Conservation (phyloP, 2,888 invertebrate species). For the Tachina fera region DNA sequence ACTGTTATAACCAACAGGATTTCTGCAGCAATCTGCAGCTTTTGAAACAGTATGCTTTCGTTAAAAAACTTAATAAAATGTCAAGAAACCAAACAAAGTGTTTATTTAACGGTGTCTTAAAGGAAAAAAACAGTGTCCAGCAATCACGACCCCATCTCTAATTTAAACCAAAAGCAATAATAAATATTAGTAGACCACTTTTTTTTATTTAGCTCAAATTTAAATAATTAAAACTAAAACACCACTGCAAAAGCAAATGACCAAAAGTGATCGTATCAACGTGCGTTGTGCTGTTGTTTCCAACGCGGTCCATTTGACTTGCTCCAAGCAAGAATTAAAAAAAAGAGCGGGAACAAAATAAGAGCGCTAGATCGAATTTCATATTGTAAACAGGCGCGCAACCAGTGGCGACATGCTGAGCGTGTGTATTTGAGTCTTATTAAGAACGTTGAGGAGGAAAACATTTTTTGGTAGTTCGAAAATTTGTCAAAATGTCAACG, state of each 20-base stretch:
- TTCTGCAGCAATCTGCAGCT: no score
- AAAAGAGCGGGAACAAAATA: slow-evolving; percentile 73
- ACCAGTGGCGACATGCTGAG: slow-evolving; percentile 72
- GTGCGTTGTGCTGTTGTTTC: slow-evolving; percentile 14
- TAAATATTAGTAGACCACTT: slow-evolving; percentile 61
- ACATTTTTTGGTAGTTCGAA: slow-evolving; percentile 77
- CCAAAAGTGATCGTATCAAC: slow-evolving; percentile 40
- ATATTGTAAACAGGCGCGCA: slow-evolving; percentile 52
- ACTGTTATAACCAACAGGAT: no score
- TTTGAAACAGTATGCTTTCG: no score
- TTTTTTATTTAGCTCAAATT: slow-evolving; percentile 59
- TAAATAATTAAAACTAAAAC: slow-evolving; percentile 59
- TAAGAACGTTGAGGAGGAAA: slow-evolving; percentile 17
- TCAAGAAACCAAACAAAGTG: no score
- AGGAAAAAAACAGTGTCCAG: slow-evolving; percentile 1
- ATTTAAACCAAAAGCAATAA: slow-evolving; percentile 17
- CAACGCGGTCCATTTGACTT: slow-evolving; percentile 47
- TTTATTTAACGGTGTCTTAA: no score
- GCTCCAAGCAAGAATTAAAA: background rate
- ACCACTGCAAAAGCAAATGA: slow-evolving; percentile 43
- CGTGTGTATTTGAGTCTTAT: slow-evolving; percentile 34
- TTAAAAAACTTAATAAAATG: no score
- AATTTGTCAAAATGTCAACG: slow-evolving; percentile 82
- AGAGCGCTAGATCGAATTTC: slow-evolving; percentile 70
- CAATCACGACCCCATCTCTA: background rate